Evolutionary conservation across 2,113 vertebrate genomes (phyloP).

Genomic region (Cromileptes altivelis): DNA sequence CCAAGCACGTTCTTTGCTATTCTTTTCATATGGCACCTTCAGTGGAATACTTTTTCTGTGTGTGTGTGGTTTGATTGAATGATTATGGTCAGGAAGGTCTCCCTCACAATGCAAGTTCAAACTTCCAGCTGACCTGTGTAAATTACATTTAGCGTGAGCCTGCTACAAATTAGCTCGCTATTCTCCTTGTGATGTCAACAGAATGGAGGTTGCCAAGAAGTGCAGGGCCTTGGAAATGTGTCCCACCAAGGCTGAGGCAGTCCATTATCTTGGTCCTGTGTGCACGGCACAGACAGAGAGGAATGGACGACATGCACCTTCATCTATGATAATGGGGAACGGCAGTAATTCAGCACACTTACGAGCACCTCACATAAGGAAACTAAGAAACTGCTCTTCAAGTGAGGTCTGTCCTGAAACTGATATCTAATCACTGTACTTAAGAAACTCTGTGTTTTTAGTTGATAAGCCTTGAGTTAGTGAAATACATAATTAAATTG

Average conservation of each 20-base stretch:
- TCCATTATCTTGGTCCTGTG: slow-evolving; percentile 68
- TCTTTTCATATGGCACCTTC: slow-evolving; percentile 64
- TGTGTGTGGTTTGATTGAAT: slow-evolving; percentile 70
- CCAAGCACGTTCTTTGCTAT: slow-evolving; percentile 43
- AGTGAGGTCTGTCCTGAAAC: neutral
- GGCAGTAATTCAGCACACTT: slow-evolving; percentile 29
- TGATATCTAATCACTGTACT: neutral
- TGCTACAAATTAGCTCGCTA: slow-evolving; percentile 71
- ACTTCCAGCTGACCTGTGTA: slow-evolving; percentile 70
- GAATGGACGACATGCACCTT: slow-evolving; percentile 13
- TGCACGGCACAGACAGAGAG: slow-evolving; percentile 40
- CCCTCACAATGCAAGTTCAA: slow-evolving; percentile 72
- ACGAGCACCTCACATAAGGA: neutral
- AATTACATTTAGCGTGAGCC: slow-evolving; percentile 76
- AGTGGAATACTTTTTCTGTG: slow-evolving; percentile 38
- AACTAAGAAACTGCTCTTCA: slow-evolving; percentile 1
- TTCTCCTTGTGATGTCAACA: slow-evolving; percentile 78
- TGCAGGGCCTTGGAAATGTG: slow-evolving; percentile 60
- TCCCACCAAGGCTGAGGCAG: slow-evolving; percentile 63
- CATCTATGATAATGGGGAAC: slow-evolving; percentile 38
- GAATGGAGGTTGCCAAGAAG: slow-evolving; percentile 70
- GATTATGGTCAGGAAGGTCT: slow-evolving; percentile 71
- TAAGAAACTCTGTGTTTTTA: neutral
- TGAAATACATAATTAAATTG: neutral
- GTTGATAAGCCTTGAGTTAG: neutral